Conservation (phyloP, 2,797 vertebrate species). For the Bovichtus variegatus region DNA sequence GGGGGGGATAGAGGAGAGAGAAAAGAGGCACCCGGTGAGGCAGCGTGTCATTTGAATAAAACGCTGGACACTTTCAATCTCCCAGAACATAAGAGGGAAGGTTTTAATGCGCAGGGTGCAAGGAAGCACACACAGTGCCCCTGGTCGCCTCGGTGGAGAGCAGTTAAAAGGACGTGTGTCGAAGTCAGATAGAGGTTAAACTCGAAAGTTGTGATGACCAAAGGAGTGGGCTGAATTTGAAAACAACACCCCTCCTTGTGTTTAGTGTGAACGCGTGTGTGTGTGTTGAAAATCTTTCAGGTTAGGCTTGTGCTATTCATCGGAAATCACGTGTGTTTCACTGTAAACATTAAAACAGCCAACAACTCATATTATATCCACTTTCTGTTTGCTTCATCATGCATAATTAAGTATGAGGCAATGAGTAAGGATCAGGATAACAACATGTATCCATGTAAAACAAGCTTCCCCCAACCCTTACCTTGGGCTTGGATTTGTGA, state of each 20-base stretch:
- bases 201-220: conserved; percentile 77
- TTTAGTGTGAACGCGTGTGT: neutral
- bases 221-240: conserved; percentile 57
- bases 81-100: conserved; percentile 78
- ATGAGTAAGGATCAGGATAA: neutral
- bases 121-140: conserved; percentile 71
- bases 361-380: neutral
- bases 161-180: conserved; percentile 60
- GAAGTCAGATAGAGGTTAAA: conserved; percentile 83
- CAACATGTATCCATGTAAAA: neutral
- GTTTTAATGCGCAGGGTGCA: conserved; percentile 77
- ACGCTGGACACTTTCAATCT: conserved; percentile 84
- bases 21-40: conserved; percentile 78
- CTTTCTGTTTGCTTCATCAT: neutral
- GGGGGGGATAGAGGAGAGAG: conserved; percentile 66
- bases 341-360: neutral
- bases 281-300: conserved; percentile 4
- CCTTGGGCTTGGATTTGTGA: no score
- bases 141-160: conserved; percentile 64
- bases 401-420: neutral
- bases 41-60: conserved; percentile 84
- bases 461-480: neutral
- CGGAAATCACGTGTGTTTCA: conserved; percentile 14
- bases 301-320: neutral
- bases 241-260: conserved; percentile 43